Conservation (phyloP, 2,113 vertebrate species). For the Halichoerus grypus region DNA sequence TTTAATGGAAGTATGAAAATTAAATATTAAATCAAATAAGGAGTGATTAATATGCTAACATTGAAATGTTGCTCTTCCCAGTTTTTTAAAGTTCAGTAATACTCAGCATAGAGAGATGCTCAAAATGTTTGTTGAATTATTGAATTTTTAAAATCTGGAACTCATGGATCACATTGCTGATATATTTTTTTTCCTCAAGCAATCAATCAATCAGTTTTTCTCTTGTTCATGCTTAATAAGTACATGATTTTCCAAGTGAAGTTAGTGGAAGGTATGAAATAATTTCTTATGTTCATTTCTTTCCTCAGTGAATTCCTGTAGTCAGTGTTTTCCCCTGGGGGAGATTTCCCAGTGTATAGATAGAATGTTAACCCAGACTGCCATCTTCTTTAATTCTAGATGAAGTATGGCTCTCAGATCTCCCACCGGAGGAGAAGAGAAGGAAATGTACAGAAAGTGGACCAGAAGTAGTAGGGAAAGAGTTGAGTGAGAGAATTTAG, state of each 20-base stretch:
- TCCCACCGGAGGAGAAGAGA: not conserved
- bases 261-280: not conserved
- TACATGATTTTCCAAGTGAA: slow-evolving; percentile 21
- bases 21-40: slow-evolving; percentile 13
- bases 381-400: not conserved
- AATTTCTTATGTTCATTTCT: not conserved
- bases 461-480: not conserved
- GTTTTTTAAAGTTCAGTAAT: slow-evolving; percentile 38
- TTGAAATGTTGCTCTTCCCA: not conserved
- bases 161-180: not conserved
- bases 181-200: not conserved
- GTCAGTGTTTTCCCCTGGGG: not conserved
- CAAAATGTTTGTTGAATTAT: not conserved
- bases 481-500: not conserved
- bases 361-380: not conserved
- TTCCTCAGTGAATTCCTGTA: not conserved
- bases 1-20: slow-evolving; percentile 46
- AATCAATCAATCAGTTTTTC: not conserved
- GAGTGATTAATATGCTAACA: not conserved
- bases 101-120: not conserved
- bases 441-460: not conserved
- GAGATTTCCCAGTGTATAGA: not conserved
- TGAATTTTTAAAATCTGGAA: slow-evolving; percentile 32
- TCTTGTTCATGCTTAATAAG: not conserved
- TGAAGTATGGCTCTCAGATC: not conserved